A percentile compares a stretch with the other conserved stretches of the same genome.
Conservation (phyloP, 1,140 invertebrate genomes). For the Frieseomelitta varia region DNA sequence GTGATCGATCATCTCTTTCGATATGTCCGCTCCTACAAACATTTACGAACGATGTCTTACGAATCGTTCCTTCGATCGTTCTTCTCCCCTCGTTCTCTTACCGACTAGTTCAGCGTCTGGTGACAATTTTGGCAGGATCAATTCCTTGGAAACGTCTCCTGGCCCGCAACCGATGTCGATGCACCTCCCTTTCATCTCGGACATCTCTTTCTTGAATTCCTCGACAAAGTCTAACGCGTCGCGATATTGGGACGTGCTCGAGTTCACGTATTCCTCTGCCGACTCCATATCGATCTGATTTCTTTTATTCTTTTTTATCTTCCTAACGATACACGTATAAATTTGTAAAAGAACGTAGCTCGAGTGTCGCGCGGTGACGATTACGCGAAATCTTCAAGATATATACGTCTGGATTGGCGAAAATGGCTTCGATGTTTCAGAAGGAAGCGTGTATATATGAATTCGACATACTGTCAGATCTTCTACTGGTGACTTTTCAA, state of each 20-base stretch:
- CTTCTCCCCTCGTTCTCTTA: slow-evolving; percentile 46
- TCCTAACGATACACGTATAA: no score
- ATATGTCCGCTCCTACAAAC: slow-evolving; percentile 85
- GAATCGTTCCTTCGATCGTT: no score
- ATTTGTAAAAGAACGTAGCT: background rate
- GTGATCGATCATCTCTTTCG: slow-evolving; percentile 87
- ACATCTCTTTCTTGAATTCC: slow-evolving; percentile 84
- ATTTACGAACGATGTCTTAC: background rate
- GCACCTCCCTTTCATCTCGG: slow-evolving; percentile 74
- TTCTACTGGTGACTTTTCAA: slow-evolving; percentile 62
- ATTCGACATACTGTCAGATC: slow-evolving; percentile 32
- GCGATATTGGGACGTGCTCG: slow-evolving; percentile 86
- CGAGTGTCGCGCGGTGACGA: background rate
- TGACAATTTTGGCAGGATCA: slow-evolving; percentile 87
- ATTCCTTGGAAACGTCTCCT: slow-evolving; percentile 87
- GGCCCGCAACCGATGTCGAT: slow-evolving; percentile 92
- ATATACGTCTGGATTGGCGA: background rate
- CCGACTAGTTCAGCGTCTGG: slow-evolving; percentile 70
- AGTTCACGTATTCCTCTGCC: slow-evolving; percentile 84
- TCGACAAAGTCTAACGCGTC: slow-evolving; percentile 87
- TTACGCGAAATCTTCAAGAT: background rate
- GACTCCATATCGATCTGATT: slow-evolving; percentile 82
- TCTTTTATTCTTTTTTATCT: background rate
- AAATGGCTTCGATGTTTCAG: background rate
- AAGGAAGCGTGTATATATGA: no score